Base-by-base conservation (phyloP, 2,888 invertebrate species). In the Pollenia amentaria region DNA sequence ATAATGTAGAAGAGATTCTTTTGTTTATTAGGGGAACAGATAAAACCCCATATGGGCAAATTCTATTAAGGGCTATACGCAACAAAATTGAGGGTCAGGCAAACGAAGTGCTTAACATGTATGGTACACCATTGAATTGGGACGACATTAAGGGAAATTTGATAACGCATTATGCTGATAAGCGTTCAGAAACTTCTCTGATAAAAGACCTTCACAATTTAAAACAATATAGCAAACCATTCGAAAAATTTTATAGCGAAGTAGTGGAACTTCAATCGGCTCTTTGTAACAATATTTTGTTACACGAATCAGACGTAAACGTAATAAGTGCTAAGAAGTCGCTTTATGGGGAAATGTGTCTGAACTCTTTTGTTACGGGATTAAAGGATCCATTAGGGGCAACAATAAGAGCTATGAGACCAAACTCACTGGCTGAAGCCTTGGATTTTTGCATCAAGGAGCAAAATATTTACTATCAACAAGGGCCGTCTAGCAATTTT, bases 381-480 rank as follows among this genome's bases (percentile, higher is more conserved):
- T 69, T 89, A 38, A 88, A 46, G 42, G 89, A 89, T 65, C 88
- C 88, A 3, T 16, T 89, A 57, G 89, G 89, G 11, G 79, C 88
- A 46, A 88, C 88, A 38, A 84, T 89, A 21, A 80, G 89, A 14
- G 70, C 89, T 1, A 89, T 89, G 89, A 73, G 82, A 73, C 89
- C 88, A 42, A 72, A 14, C 29, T 70, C 83, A 8, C 46, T 89
- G 29, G 51, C 88, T 3, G 83, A 87, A 44, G 88, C 88, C n/a
- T 70, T 88, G 3, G 80, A 67, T 76, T 86, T 44, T 18, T 88
- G 86, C 67, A 62, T 84, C 38, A 42, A 79, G 46, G 88, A 89
- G 18, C 88, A 88, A 60, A 88, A 88, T 67, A 86, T 82, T 14
- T 57, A 55, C 44, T 88, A 87, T 29, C 29, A 29, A 29, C 29